Base-by-base conservation (phyloP, 1,140 invertebrate species). In the Atta texana region DNA sequence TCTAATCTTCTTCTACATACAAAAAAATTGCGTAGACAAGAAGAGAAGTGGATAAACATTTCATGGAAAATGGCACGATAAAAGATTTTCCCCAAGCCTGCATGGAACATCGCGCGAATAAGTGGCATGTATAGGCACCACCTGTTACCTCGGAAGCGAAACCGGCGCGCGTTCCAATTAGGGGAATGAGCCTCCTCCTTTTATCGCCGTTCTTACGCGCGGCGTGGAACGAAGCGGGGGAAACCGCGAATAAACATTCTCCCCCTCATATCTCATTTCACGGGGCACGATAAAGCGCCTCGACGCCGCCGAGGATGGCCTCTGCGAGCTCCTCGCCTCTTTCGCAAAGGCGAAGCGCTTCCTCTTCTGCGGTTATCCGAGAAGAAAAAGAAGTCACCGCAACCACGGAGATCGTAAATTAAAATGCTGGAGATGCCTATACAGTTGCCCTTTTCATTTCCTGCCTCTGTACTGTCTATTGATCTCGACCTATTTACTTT, bases 101-200 rank as follows among this genome's bases (percentile, higher is more conserved):
- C 31, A 53, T 18, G 12, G 24, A 69, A 57, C 28, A 39, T 86
- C 39, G 72, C 63, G 69, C 61, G 90, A 88, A 77, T 89, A 90
- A 90, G 78, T 91, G 80, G 51, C 61, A 59, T 51, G 88, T 59
- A 86, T 74, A 81, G 57, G 61, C 75, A 89, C 90, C 91, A 92
- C 91, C 91, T 92, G 91, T 92, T 92, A 91, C 88, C 89, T 76
- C 71, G 72, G 34, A 87, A 78, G 91, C 80, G 77, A 92, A 90
- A 88, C 88, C 75, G 84, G 80, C 81, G 77, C 64, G 49, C 64
- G 85, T 77, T 92, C 88, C 87, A 92, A 92, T 92, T 92, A 92
- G 84, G 90, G 89, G 89, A 89, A 89, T 64, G 87, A 90, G 88
- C 82, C 87, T 86, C 24, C 77, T 81, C 75, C 81, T 87, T 89